Percentiles rank a stretch among this genome's conserved stretches.
These are phyloP conservation scores for Oithona nana DNA, from an alignment of 2,888 invertebrate species.

Conservation along the genomic window DNA sequence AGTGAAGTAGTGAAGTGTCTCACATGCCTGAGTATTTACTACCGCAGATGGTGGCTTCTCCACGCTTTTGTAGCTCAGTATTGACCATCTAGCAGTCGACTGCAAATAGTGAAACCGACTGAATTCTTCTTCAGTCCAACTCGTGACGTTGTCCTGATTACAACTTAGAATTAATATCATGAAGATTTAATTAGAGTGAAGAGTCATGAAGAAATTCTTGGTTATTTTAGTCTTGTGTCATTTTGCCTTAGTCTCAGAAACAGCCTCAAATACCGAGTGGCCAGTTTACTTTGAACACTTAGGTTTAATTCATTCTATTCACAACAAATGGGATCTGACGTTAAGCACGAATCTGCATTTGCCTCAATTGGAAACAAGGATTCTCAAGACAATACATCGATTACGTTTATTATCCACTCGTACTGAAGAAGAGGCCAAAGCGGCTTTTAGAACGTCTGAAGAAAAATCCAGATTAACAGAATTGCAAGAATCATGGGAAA, in stretches of 20 bases:
- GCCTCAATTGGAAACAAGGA: neutral
- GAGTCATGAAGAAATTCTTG: too few species aligned
- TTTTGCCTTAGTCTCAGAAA: too few species aligned
- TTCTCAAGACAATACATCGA: neutral
- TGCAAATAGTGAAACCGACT: neutral
- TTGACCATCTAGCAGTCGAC: neutral
- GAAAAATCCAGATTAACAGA: neutral
- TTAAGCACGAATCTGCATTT: neutral
- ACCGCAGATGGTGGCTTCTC: too few species aligned
- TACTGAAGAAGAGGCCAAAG: neutral
- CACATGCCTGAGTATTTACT: too few species aligned
- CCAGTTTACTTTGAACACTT: slow-evolving; percentile 11
- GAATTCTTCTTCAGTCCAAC: neutral
- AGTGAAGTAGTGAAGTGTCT: too few species aligned
- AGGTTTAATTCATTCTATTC: slow-evolving; percentile 11
- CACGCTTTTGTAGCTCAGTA: neutral
- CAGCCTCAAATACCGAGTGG: slow-evolving; percentile 8
- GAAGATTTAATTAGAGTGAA: too few species aligned
- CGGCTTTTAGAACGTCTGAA: neutral
- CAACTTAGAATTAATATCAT: too few species aligned
- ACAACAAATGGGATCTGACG: slow-evolving; percentile 17
- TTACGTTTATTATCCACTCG: neutral
- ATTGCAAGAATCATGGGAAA: neutral
- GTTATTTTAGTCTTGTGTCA: too few species aligned
- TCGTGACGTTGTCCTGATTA: neutral